A percentile compares a stretch with the other conserved stretches of the same genome.
Evolutionary conservation across 2,888 invertebrate genomes (phyloP).

Genomic region (Flexamia atlantica): DNA sequence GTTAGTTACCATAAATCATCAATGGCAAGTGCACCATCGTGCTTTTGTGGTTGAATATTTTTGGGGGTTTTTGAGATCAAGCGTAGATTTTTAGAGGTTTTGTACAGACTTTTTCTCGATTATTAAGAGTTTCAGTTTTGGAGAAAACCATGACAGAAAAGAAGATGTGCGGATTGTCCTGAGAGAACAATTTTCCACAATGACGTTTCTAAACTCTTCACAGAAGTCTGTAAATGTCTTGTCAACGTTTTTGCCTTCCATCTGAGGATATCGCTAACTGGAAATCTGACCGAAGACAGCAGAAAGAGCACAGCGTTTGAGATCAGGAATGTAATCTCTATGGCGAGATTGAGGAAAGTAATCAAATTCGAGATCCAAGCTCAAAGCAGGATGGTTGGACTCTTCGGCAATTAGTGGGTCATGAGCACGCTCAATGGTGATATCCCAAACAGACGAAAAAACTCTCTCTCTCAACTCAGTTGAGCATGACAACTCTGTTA

Average conservation of each 20-base stretch:
- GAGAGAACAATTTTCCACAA: too few relatives aligned
- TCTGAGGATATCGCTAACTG: not conserved
- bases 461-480: too few relatives aligned
- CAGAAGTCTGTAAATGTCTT: not conserved
- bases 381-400: not conserved
- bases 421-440: not conserved
- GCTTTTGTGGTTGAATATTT: too few relatives aligned
- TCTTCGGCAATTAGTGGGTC: not conserved
- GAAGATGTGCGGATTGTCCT: too few relatives aligned
- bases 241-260: not conserved
- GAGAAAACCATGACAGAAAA: not conserved
- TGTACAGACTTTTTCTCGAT: not conserved
- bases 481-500: not conserved
- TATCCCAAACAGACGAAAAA: not conserved
- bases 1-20: too few relatives aligned
- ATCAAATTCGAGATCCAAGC: not conserved
- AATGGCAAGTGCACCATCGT: too few relatives aligned
- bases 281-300: not conserved
- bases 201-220: not conserved
- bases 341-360: not conserved
- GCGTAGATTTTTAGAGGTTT: not conserved
- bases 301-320: not conserved
- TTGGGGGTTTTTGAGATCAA: too few relatives aligned
- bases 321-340: not conserved
- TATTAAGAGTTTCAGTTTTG: not conserved